Conservation (phyloP, 2,113 vertebrate species). For the Festucalex cinctus region DNA sequence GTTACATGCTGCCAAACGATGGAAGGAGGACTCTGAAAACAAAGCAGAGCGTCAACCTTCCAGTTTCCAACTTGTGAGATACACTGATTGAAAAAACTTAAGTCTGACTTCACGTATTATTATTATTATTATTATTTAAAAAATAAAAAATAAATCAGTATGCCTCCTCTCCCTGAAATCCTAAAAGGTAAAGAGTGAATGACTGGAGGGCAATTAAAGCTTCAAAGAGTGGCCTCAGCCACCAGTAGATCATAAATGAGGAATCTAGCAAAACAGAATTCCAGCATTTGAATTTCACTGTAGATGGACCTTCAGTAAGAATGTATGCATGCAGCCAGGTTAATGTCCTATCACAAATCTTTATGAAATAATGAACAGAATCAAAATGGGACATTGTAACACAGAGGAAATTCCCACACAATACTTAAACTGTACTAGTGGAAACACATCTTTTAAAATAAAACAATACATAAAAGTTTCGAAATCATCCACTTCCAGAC, state of each 20-base stretch:
- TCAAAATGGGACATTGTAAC: background rate
- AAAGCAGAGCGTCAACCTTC: too few relatives aligned
- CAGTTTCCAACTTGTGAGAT: too few relatives aligned
- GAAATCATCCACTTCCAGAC: conserved; percentile 25
- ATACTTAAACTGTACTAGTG: conserved; percentile 6
- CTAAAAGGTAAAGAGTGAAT: conserved; percentile 8
- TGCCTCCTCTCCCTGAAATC: conserved; percentile 10
- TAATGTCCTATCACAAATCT: background rate
- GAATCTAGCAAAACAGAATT: conserved; percentile 22
- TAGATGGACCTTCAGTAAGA: too few relatives aligned
- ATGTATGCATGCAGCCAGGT: background rate
- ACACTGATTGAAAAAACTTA: too few relatives aligned
- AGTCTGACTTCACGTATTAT: too few relatives aligned
- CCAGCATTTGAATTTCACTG: too few relatives aligned
- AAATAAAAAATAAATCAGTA: too few relatives aligned
- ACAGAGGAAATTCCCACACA: background rate
- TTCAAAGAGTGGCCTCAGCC: conserved; percentile 6
- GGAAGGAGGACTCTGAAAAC: too few relatives aligned
- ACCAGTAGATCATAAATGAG: conserved; percentile 27
- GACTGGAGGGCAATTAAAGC: background rate
- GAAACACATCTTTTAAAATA: background rate
- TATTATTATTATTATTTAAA: too few relatives aligned
- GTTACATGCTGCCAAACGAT: too few relatives aligned
- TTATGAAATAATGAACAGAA: background rate
- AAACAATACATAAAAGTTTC: conserved; percentile 12